Conservation (phyloP, 2,888 invertebrate species). For the Diaprepes abbreviatus region DNA sequence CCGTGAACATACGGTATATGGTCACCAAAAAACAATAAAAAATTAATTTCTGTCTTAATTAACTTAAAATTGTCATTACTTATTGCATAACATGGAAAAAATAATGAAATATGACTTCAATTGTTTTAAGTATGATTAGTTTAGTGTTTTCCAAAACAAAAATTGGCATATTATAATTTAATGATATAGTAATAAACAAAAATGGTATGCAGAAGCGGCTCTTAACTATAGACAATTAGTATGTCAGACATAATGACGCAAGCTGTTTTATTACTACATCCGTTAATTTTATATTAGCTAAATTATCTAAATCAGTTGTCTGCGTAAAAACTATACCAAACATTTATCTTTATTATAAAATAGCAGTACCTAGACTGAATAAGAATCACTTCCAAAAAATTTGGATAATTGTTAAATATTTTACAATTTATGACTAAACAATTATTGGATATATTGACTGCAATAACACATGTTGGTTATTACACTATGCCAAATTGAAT, state of each 20-base stretch:
- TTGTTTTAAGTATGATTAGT: no score
- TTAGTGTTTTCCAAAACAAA: neutral
- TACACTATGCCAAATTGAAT: neutral
- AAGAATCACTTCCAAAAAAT: no score
- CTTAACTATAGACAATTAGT: neutral
- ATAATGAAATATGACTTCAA: no score
- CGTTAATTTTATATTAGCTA: neutral
- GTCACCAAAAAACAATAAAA: no score
- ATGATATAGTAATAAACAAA: neutral
- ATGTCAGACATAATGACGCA: conserved; percentile 4
- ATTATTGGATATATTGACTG: no score
- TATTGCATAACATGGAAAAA: no score
- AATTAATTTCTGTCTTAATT: no score
- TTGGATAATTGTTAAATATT: no score
- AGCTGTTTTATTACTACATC: conserved; percentile 18
- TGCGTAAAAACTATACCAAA: neutral
- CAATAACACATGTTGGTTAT: neutral
- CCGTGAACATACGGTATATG: no score
- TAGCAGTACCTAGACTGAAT: no score
- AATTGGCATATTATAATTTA: conserved; percentile 7
- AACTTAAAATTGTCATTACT: no score
- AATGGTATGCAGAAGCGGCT: neutral
- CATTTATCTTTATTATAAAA: neutral
- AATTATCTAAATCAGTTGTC: neutral
- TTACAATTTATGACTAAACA: no score